Base-by-base conservation (phyloP, 2,113 vertebrate species). In the Bombycilla garrulus region DNA sequence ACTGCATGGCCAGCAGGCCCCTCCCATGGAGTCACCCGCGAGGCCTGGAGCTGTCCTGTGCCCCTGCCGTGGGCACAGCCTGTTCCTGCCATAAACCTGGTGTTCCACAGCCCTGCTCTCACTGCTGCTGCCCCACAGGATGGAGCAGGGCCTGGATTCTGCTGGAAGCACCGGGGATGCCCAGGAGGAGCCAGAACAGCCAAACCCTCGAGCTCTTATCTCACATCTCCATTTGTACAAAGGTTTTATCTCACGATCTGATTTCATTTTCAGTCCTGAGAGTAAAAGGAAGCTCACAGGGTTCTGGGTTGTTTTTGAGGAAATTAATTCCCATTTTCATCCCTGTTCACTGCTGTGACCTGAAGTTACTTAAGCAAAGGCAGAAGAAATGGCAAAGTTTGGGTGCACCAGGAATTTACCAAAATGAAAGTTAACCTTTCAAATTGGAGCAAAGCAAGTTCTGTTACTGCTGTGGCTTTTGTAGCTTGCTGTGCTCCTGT, bases 101-200 rank as follows among this genome's bases (percentile, higher is more conserved):
- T 17, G 23, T 24, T 28, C 35, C 26, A 4, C 11, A 22, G 3
- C 10, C 6, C 31, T 24, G 47, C 3, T 25, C 5, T 44, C 8
- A 0, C 8, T 64, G 42, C 71, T 54, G 48, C 18, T 6, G 8
- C 35, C 8, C n/a, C 10, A 2, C 14, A 2, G 0, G 0, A 0
- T 4, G 51, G 33, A 35, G 69, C 64, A 9, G 29, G 44, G 5
- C 5, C 19, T 51, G 67, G 15, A 4, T 23, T 40, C 70, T 58
- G 25, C 58, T 86, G 42, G 36, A 29, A 65, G 47, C 23, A 25
- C 31, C 53, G 15, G 35, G 54, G 36, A 9, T 14, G 23, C 38
- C 12, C 35, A 19, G 64, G 12, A 42, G 47, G 71, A 38, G 6
- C 26, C 69, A 57, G 21, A 50, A 10, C 17, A 12, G 24, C 26